Base-by-base conservation (phyloP, 2,113 vertebrate species). In the Castor canadensis region DNA sequence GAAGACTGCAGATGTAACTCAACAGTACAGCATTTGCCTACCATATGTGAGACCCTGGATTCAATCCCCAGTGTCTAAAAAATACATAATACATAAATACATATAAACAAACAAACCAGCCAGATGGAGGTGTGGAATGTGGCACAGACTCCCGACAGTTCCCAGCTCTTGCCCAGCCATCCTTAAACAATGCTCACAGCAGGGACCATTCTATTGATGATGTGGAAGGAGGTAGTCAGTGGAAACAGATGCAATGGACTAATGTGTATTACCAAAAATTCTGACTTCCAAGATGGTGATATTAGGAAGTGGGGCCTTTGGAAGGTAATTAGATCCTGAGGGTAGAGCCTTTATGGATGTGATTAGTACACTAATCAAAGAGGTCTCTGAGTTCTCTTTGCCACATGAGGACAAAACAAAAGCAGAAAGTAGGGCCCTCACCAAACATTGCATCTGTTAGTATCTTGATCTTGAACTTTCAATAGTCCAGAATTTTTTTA, bases 81-180 rank as follows among this genome's bases (percentile, higher is more conserved):
- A n/a, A n/a, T n/a, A n/a, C n/a, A n/a, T n/a, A n/a, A n/a, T n/a
- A n/a, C n/a, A n/a, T n/a, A n/a, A n/a, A n/a, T n/a, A n/a, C n/a
- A n/a, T n/a, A n/a, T n/a, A n/a, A n/a, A n/a, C n/a, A n/a, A 20
- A 4, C 26, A 58, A 90, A 20, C 28, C 58, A 91, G 20, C 66
- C 60, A 2, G 3, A 20, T 52, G 20, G 49, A 71, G 64, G 43
- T 4, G 28, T 12, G 0, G 1, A 10, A 38, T 7, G 26, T 7
- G 5, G 13, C 24, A 30, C 5, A 20, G 38, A 47, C 22, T 47
- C 35, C 69, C 13, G 6, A 17, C 26, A 47, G 9, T 26, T 10
- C 67, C 24, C 28, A 38, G 20, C 6, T 24, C n/a, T 79, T 72
- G 24, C 19, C 3, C 40, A 43, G 1, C 38, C 45, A 66, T 40